Conservation (phyloP, 2,888 invertebrate genomes). For the Prosopocoilus inquinatus region DNA sequence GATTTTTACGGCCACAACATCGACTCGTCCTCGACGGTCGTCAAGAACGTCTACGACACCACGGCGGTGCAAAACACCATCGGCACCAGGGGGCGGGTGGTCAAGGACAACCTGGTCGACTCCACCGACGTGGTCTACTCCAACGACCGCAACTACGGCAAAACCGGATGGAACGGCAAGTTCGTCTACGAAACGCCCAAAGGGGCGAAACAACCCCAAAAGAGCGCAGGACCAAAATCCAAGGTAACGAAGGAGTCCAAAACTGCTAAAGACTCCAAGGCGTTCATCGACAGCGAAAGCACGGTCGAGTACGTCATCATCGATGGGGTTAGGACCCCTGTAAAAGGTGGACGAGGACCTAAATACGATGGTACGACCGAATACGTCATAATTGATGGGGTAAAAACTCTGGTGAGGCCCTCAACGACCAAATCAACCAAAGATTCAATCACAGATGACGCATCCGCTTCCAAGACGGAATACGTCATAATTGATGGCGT, state of each 20-base stretch:
- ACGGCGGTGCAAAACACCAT: constrained; percentile 47
- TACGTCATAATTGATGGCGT: constrained; percentile 1
- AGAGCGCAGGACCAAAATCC: no score
- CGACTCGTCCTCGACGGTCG: constrained; percentile 39
- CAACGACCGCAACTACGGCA: constrained; percentile 47
- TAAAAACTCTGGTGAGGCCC: no score
- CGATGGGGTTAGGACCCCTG: constrained; percentile 5
- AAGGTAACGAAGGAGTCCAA: constrained; percentile 2
- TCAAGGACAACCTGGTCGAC: constrained; percentile 52
- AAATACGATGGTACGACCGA: neutral
- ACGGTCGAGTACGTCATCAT: constrained; percentile 6
- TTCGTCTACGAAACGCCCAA: constrained; percentile 43
- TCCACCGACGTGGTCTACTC: constrained; percentile 45
- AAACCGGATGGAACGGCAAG: constrained; percentile 49
- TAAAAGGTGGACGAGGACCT: neutral
- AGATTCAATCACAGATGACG: neutral
- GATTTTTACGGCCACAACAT: constrained; percentile 44
- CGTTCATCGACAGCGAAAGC: constrained; percentile 17
- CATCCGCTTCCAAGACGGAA: no score
- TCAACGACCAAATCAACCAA: neutral
- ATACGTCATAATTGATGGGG: neutral
- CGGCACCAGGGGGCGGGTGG: constrained; percentile 50
- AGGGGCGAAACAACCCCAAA: constrained; percentile 2
- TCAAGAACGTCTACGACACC: constrained; percentile 44
- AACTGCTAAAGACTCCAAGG: neutral